phyloP scores from a whole-genome alignment of 2,797 vertebrate genomes.

The Gephyroberyx darwinii region DNA sequence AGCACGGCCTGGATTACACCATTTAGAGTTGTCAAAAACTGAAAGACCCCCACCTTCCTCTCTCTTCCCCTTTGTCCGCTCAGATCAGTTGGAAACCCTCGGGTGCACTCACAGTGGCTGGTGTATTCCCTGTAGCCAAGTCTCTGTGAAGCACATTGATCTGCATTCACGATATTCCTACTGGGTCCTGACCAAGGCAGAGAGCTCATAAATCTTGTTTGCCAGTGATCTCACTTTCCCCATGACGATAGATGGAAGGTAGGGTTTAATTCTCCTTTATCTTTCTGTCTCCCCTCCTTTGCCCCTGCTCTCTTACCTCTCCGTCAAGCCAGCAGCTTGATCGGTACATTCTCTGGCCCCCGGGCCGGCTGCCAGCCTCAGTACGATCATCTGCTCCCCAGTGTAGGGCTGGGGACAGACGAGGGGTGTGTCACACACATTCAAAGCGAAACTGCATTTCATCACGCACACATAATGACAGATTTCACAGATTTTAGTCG shows the following conservation, averaged over 20 bases:
- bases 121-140: constrained; percentile 42
- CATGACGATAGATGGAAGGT: constrained; percentile 44
- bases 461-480: no score
- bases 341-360: constrained; percentile 48
- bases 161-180: constrained; percentile 54
- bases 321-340: constrained; percentile 55
- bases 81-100: constrained; percentile 33
- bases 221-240: constrained; percentile 55
- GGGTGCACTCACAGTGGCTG: constrained; percentile 49
- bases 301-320: constrained; percentile 35
- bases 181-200: constrained; percentile 43
- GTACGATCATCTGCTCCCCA: constrained; percentile 51
- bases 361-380: constrained; percentile 48
- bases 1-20: background rate
- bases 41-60: constrained; percentile 24
- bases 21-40: no score
- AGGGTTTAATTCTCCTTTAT: constrained; percentile 57
- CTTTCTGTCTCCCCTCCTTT: constrained; percentile 9
- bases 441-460: no score
- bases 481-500: no score
- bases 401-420: constrained; percentile 19
- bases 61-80: constrained; percentile 36
- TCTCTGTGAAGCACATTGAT: constrained; percentile 53
- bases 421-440: no score
- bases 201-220: constrained; percentile 59